Evolutionary conservation across 2,797 vertebrate species (phyloP), one percentile per base, ranked within the genome.

Genomic region (Pterois miles): DNA sequence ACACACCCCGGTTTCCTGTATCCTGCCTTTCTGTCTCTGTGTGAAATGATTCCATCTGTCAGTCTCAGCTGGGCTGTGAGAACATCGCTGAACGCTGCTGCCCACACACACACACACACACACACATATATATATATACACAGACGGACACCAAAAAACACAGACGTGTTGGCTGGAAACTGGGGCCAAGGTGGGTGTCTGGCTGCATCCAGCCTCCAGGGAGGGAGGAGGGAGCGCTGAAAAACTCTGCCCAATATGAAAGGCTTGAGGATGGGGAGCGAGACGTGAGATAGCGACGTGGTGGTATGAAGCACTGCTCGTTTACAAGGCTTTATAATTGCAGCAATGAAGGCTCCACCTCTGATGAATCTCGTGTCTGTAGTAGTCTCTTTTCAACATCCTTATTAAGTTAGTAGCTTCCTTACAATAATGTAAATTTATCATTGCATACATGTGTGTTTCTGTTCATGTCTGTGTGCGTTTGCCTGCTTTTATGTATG

Each of bases 21-120:
- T 91, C 91, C 93, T 88, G 90, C 88, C 86, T 91, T 83, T 91
- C 88, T 89, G 90, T 90, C 91, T 90, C 82, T 80, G 91, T 92
- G 91, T 91, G 91, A 94, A 94, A 92, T 92, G 88, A 92, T 92
- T 94, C 92, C 94, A 94, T 95, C 94, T 95, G 94, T 92, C 90
- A 91, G 90, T 89, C 90, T 93, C 90, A 92, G 90, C 89, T 91
- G 89, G 88, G 87, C 85, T 91, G 91, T 86, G 85, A 91, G 91
- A 92, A 90, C 86, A 81, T 77, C 20, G 22, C 83, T 71, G 76
- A 89, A 89, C 8, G 18, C 82, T 81, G 74, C 81, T 76, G 82
- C 90, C 74, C 65, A 63, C 40, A 74, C 75, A 65, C 54, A 79
- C 38, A 54, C 16, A 75, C 13, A 62, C 57, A 59, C 57, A 57